These are phyloP conservation scores for Thalassarche chlororhynchos DNA, from an alignment of 2,113 vertebrate species.

Conservation along the genomic window DNA sequence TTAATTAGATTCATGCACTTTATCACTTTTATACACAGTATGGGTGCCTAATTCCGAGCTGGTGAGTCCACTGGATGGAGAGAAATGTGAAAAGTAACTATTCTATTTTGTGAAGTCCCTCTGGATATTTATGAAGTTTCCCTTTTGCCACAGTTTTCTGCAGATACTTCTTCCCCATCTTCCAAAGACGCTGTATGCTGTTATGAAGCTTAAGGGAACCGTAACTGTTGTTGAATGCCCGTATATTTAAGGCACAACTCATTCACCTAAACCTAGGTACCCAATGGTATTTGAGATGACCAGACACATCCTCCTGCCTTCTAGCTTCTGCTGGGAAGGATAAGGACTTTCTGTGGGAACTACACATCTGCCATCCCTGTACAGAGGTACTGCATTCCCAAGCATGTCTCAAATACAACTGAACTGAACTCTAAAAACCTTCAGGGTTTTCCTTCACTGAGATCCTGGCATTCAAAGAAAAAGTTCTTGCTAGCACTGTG, in stretches of 20 bases:
- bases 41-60: not conserved
- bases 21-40: not conserved
- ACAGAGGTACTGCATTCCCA: not conserved
- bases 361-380: not conserved
- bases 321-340: not conserved
- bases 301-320: not conserved
- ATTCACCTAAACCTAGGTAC: not conserved
- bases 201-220: not conserved
- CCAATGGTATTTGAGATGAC: not conserved
- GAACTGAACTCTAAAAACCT: not conserved
- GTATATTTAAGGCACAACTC: not conserved
- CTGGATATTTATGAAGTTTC: not conserved
- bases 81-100: not conserved
- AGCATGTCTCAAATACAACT: not conserved
- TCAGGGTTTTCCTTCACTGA: not conserved
- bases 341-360: not conserved
- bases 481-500: not conserved
- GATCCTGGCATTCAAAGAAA: slow-evolving; percentile 26
- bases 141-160: not conserved
- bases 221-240: not conserved
- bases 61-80: not conserved
- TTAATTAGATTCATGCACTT: not conserved
- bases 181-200: not conserved
- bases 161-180: not conserved
- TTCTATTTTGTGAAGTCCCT: not conserved